These are phyloP conservation scores for Jaculus jaculus DNA, from an alignment of 2,113 vertebrate genomes.

Conservation along the genomic window DNA sequence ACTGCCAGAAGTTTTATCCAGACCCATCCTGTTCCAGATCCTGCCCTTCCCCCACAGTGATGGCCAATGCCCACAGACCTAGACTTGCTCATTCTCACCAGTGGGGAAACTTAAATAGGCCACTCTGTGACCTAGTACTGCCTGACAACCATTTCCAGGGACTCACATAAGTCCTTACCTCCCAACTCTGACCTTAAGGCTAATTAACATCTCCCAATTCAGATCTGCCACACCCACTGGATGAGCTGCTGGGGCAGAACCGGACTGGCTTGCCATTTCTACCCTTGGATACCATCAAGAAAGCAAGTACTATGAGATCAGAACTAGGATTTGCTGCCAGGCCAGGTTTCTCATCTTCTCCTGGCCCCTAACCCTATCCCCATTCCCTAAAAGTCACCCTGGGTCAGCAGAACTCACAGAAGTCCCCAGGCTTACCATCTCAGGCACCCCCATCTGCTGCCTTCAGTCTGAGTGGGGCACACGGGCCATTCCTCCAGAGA, in stretches of 20 bases:
- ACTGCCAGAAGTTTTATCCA: not conserved
- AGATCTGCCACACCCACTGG: not conserved
- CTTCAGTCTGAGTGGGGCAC: not conserved
- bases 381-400: not conserved
- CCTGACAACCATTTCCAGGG: not conserved
- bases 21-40: not conserved
- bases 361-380: not conserved
- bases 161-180: conserved; percentile 12
- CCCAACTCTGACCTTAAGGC: not conserved
- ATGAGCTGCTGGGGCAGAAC: not conserved
- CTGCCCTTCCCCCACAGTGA: not conserved
- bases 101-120: not conserved
- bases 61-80: not conserved
- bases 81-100: not conserved
- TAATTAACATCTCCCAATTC: not conserved
- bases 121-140: not conserved
- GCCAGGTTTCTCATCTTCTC: too few relatives aligned
- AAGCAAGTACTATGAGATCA: not conserved
- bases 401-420: not conserved
- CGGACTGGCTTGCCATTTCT: not conserved
- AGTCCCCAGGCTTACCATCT: not conserved
- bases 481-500: not conserved
- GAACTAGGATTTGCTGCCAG: not conserved
- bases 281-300: not conserved
- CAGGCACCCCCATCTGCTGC: too few relatives aligned